Conservation (phyloP, 2,888 invertebrate species). For the Synergus itoensis region DNA sequence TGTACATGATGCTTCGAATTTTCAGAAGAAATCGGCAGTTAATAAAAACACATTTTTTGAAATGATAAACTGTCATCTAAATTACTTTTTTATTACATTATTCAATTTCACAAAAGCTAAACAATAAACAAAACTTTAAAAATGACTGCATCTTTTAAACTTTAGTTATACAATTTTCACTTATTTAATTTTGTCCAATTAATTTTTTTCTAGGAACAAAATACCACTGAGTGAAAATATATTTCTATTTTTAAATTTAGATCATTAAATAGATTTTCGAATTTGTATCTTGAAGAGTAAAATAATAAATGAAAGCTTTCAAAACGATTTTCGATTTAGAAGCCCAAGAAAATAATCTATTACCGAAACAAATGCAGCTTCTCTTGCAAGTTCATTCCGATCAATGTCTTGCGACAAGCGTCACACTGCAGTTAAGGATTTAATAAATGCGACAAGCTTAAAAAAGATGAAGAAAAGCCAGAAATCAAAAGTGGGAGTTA, state of each 20-base stretch:
- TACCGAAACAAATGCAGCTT: not conserved
- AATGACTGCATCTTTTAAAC: too few species aligned
- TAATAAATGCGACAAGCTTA: constrained; percentile 28
- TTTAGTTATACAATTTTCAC: too few species aligned
- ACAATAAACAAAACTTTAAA: not conserved
- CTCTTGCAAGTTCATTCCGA: constrained; percentile 20
- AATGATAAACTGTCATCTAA: too few species aligned
- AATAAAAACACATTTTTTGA: too few species aligned
- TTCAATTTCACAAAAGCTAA: not conserved
- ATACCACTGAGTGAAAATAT: too few species aligned
- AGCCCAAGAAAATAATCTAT: not conserved
- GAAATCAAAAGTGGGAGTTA: not conserved
- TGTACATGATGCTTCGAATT: too few species aligned
- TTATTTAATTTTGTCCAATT: too few species aligned
- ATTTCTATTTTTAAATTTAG: too few species aligned
- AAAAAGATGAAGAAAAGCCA: not conserved
- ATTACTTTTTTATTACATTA: too few species aligned
- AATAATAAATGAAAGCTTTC: not conserved
- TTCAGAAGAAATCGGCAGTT: too few species aligned
- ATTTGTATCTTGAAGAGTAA: not conserved
- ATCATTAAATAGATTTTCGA: not conserved
- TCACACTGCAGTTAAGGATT: constrained; percentile 36
- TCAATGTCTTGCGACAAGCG: constrained; percentile 26
- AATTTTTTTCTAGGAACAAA: too few species aligned
- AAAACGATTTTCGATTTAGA: not conserved